phyloP scores from a whole-genome alignment of 2,113 vertebrate genomes.

The Cryptotis parvus region DNA sequence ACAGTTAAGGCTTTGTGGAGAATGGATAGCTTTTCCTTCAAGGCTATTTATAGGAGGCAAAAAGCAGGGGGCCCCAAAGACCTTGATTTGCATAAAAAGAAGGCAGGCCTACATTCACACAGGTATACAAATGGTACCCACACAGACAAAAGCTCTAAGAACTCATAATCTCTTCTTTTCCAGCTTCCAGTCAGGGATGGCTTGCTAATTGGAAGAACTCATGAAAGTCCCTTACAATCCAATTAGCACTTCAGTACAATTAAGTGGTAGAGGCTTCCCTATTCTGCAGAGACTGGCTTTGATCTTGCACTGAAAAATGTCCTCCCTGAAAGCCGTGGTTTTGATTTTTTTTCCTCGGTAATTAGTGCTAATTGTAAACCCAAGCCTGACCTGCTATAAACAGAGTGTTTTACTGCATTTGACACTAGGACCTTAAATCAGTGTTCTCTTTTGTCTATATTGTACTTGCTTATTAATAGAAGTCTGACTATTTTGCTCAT shows the following conservation, averaged over 20 bases:
- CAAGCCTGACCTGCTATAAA: slow-evolving; percentile 87
- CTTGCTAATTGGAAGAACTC: slow-evolving; percentile 89
- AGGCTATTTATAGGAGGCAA: slow-evolving; percentile 74
- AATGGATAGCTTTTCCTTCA: slow-evolving; percentile 71
- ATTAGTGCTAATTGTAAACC: slow-evolving; percentile 91
- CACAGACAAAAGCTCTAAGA: slow-evolving; percentile 86
- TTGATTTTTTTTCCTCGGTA: slow-evolving; percentile 89
- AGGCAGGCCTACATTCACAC: slow-evolving; percentile 81
- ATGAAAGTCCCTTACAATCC: slow-evolving; percentile 92
- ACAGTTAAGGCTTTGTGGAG: slow-evolving; percentile 76
- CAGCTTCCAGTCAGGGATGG: slow-evolving; percentile 88
- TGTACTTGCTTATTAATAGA: slow-evolving; percentile 88
- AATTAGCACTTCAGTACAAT: slow-evolving; percentile 93
- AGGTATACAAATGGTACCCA: slow-evolving; percentile 82
- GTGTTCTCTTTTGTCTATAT: slow-evolving; percentile 88
- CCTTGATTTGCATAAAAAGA: slow-evolving; percentile 86
- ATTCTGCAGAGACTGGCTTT: slow-evolving; percentile 89
- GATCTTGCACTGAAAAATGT: slow-evolving; percentile 90
- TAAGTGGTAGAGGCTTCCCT: slow-evolving; percentile 88
- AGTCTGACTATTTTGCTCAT: slow-evolving; percentile 86
- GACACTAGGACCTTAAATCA: slow-evolving; percentile 88
- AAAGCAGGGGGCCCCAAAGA: slow-evolving; percentile 80
- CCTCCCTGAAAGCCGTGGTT: slow-evolving; percentile 88
- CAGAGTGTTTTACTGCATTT: slow-evolving; percentile 87
- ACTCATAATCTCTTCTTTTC: slow-evolving; percentile 88